Evolutionary conservation across 2,888 invertebrate genomes (phyloP).

Genomic region (Sialis fuliginosa): DNA sequence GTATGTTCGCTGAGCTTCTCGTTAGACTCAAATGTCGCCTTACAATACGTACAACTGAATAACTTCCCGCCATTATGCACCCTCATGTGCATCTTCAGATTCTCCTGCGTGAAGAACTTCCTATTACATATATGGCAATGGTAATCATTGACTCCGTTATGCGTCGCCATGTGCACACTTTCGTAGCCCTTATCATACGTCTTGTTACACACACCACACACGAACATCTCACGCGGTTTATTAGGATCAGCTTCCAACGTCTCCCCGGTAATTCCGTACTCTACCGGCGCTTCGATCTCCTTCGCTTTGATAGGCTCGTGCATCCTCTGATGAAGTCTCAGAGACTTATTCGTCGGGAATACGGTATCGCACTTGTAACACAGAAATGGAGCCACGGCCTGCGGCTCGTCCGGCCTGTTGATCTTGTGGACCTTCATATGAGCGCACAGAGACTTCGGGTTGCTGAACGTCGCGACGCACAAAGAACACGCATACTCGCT

Average conservation of each 20-base stretch:
- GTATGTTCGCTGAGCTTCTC: constrained; percentile 20
- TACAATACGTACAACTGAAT: constrained; percentile 22
- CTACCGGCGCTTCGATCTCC: constrained; percentile 30
- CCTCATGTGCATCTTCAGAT: constrained; percentile 54
- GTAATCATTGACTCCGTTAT: constrained; percentile 34
- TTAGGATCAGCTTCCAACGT: constrained; percentile 16
- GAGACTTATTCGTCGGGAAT: constrained; percentile 46
- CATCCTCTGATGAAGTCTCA: constrained; percentile 54
- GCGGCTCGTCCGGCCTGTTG: constrained; percentile 7
- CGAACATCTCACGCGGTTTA: constrained; percentile 22
- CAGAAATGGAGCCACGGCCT: constrained; percentile 22
- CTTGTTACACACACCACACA: constrained; percentile 35
- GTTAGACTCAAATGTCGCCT: constrained; percentile 20
- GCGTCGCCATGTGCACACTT: constrained; percentile 48
- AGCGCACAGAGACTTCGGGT: constrained; percentile 35
- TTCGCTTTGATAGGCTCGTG: constrained; percentile 46
- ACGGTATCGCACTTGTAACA: constrained; percentile 50
- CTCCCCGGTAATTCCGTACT: constrained; percentile 18
- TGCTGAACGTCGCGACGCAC: constrained; percentile 31
- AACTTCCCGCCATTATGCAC: constrained; percentile 42
- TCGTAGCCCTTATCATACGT: constrained; percentile 29
- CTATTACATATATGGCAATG: constrained; percentile 54
- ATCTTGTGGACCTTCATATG: constrained; percentile 41
- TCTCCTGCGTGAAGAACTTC: constrained; percentile 47
- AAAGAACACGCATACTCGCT: constrained; percentile 24